These are phyloP conservation scores for Hirtodrosophila cameraria DNA, from an alignment of 2,888 invertebrate species.

Conservation along the genomic window DNA sequence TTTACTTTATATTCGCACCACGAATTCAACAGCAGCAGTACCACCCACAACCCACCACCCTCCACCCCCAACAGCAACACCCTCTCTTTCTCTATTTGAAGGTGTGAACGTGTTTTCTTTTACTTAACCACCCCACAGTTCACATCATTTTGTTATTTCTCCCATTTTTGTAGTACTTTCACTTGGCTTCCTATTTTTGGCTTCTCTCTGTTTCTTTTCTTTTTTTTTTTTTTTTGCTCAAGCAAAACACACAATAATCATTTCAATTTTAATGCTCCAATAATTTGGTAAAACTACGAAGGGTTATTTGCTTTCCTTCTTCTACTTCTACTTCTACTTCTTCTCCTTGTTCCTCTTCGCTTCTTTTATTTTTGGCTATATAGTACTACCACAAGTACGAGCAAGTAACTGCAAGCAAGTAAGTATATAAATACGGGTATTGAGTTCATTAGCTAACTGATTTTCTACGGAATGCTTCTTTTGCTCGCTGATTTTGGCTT, in stretches of 20 bases:
- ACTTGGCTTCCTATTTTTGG: constrained; percentile 56
- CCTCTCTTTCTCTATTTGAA: constrained; percentile 17
- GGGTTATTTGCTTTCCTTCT: constrained; percentile 59
- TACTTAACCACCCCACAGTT: constrained; percentile 35
- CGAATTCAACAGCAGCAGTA: constrained; percentile 48
- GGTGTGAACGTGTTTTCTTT: constrained; percentile 75
- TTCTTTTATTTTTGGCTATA: not conserved
- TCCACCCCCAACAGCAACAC: not conserved
- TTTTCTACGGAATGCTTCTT: constrained; percentile 7
- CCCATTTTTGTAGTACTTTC: constrained; percentile 65
- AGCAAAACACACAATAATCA: constrained; percentile 73
- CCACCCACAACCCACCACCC: constrained; percentile 10
- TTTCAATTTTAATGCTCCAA: constrained; percentile 79
- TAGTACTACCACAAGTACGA: constrained; percentile 13
- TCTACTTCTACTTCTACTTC: no score
- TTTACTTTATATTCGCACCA: constrained; percentile 79
- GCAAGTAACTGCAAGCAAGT: constrained; percentile 1
- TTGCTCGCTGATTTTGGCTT: constrained; percentile 29
- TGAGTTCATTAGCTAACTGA: constrained; percentile 52
- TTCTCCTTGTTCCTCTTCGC: no score
- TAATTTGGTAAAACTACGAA: constrained; percentile 70
- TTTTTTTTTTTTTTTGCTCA: constrained; percentile 30
- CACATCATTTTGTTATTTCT: constrained; percentile 64
- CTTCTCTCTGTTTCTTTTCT: constrained; percentile 24
- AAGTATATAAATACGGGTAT: constrained; percentile 15